Evolutionary conservation across 2,888 invertebrate genomes (phyloP).

Genomic region (Dolichopus griseipennis): DNA sequence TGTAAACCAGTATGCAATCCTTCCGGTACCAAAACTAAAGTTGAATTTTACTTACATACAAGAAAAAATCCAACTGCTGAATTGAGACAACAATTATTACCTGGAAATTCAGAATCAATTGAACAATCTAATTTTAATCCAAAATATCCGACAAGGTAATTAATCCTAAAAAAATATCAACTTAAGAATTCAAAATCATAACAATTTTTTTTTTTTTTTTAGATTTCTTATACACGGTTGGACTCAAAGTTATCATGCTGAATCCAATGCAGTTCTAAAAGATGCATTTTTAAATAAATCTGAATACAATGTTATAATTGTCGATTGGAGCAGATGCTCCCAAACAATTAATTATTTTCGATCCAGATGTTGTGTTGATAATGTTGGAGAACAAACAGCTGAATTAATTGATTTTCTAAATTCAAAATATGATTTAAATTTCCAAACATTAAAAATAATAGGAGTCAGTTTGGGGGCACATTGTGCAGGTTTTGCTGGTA

Average conservation of each 20-base stretch:
- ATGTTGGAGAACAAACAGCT: conserved; percentile 17
- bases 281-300: conserved; percentile 46
- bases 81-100: background rate
- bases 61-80: too few relatives aligned
- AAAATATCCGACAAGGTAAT: conserved; percentile 17
- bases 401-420: conserved; percentile 14
- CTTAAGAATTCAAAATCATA: too few relatives aligned
- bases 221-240: conserved; percentile 45
- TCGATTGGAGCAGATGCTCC: conserved; percentile 49
- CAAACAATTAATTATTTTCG: conserved; percentile 46
- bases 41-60: too few relatives aligned
- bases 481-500: conserved; percentile 17
- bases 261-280: conserved; percentile 13
- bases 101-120: background rate
- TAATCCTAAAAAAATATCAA: too few relatives aligned
- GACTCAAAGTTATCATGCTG: conserved; percentile 46
- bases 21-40: too few relatives aligned
- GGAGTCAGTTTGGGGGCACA: conserved; percentile 20
- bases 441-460: conserved; percentile 14
- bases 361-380: conserved; percentile 39
- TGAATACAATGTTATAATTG: conserved; percentile 48
- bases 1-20: too few relatives aligned
- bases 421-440: background rate
- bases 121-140: conserved; percentile 15
- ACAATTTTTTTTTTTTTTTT: background rate